phyloP scores from a whole-genome alignment of 2,888 invertebrate genomes.

The Hypolimnas misippus region DNA sequence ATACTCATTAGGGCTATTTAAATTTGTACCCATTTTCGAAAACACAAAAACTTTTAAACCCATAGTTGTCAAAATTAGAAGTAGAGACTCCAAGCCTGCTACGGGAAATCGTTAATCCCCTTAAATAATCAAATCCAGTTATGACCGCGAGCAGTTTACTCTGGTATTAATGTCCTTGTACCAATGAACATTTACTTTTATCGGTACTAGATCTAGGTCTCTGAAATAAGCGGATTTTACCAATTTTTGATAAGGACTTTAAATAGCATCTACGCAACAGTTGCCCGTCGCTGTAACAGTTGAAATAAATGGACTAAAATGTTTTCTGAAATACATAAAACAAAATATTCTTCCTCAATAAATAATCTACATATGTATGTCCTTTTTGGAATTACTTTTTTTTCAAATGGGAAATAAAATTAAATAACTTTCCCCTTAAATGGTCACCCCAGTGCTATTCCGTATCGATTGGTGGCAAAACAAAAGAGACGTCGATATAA shows the following conservation, averaged over 20 bases:
- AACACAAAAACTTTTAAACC: not conserved
- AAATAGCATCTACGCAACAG: not conserved
- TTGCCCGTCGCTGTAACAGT: not conserved
- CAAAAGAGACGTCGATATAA: slow-evolving; percentile 66
- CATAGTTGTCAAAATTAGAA: not conserved
- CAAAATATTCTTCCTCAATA: too few species aligned
- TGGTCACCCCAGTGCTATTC: slow-evolving; percentile 68
- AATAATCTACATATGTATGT: too few species aligned
- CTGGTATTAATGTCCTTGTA: not conserved
- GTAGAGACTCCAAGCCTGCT: not conserved
- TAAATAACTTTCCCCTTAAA: slow-evolving; percentile 32
- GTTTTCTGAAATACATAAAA: not conserved
- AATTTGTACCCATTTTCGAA: too few species aligned
- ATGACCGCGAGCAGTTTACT: slow-evolving; percentile 13
- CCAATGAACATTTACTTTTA: slow-evolving; percentile 17
- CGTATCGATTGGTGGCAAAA: slow-evolving; percentile 72
- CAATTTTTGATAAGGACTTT: not conserved
- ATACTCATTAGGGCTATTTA: too few species aligned
- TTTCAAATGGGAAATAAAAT: not conserved
- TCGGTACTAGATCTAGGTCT: slow-evolving; percentile 10
- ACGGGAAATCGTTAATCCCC: not conserved
- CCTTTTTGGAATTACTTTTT: too few species aligned
- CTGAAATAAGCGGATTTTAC: slow-evolving; percentile 16
- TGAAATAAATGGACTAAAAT: not conserved
- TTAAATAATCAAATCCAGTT: slow-evolving; percentile 19